Evolutionary conservation across 2,113 vertebrate genomes (phyloP), one percentile per base, ranked within the genome.

Genomic region (Podilymbus podiceps): DNA sequence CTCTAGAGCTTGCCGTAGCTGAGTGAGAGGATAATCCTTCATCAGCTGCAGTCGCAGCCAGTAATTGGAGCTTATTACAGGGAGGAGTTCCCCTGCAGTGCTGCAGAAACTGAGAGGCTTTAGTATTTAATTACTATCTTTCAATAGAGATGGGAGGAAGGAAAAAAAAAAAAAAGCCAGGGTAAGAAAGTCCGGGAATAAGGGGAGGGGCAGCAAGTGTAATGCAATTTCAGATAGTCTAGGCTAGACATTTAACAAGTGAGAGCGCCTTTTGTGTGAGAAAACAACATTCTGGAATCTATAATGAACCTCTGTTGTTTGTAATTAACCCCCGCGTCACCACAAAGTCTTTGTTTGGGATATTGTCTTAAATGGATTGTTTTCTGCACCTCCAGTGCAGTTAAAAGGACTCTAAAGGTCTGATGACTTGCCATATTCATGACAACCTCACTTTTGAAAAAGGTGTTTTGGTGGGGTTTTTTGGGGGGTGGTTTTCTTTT

Each of bases 1-100:
- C 93, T 95, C 96, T 91, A 98, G 98, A 98, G 98, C 95, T 98
- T 95, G 97, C 98, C 95, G 92, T 98, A 98, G 97, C 98, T 95
- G 98, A 95, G 97, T 97, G 97, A 97, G 96, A 92, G 98, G 98
- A 98, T 99, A 98, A 99, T 98, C 98, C 98, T 98, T 98, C 98
- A 98, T 98, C 98, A 98, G 94, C 98, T 98, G 98, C 98, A 97
- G 96, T 98, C 95, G 97, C 97, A 96, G 98, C 96, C 97, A 96
- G 98, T 98, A 98, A 98, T 98, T 98, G 98, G 98, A 98, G 98
- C 98, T 98, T 97, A 98, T 99, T 98, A 98, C 98, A 98, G 97
- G 98, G 96, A 97, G 96, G 95, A 95, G 95, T 98, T 97, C 97
- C 98, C 98, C 98, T 98, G 96, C 96, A 92, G 97, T 92, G 98